Evolutionary conservation across 1,140 invertebrate species (phyloP), one percentile per base, ranked within the genome.

Genomic region (Tetramorium alpestre): DNA sequence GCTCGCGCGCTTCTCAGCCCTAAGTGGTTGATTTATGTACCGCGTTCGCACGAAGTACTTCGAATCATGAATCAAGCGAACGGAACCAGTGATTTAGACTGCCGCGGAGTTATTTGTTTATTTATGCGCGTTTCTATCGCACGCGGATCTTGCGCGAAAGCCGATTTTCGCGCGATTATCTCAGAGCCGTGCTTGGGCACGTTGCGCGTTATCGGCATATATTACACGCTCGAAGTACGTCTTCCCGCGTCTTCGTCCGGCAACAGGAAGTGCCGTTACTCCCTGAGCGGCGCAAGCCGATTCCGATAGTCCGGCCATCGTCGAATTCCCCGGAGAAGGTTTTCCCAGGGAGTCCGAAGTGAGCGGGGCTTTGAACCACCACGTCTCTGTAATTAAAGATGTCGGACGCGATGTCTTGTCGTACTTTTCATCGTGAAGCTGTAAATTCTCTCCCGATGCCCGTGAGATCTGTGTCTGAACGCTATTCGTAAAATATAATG

Each of bases 21-120:
- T 81, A 89, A 89, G 77, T 87, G 70, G 22, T 41, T 89, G 89
- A 90, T 89, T 89, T 82, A 77, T 86, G 60, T 47, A 28, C 60
- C 58, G 69, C 80, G 41, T 60, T 7, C 75, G 60, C 44, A 18
- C 51, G 0, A 51, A 58, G n/a, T 38, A 85, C 64, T 56, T 72
- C 38, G 58, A 28, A 51, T 51, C 84, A 77, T 82, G 88, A 87
- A 87, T 90, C 85, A 78, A 33, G 65, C 58, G 80, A 33, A 76
- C 56, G 86, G 82, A 87, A 89, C 80, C 73, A 18, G 80, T 85
- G 86, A 85, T 88, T 89, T 73, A 85, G 65, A 60, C 78, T 58
- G 64, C 69, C 41, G 62, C 25, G 25, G 56, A 72, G 47, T 77
- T 78, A 62, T 88, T 64, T 85, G 64, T 85, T 88, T 85, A 85